Percentiles rank a stretch among this genome's conserved stretches.
Evolutionary conservation across 2,797 vertebrate species (phyloP).

Genomic region (Acipenser oxyrinchus): DNA sequence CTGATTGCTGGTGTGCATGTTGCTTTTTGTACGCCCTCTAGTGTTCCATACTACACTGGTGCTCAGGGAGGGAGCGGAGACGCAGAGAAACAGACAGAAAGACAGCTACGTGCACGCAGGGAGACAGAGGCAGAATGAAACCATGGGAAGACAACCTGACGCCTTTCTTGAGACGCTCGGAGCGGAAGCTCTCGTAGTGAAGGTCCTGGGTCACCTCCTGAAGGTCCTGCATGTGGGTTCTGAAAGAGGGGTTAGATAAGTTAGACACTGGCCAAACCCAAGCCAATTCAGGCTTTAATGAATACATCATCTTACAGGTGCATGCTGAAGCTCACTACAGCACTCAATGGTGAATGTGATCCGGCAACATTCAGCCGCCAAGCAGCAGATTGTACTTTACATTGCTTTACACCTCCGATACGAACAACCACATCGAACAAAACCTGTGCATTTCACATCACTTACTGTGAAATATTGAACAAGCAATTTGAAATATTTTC

Average conservation of each 20-base stretch:
- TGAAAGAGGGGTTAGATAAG: constrained; percentile 33
- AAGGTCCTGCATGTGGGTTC: constrained; percentile 97
- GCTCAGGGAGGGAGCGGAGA: constrained; percentile 34
- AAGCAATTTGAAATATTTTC: too few relatives aligned
- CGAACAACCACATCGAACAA: too few relatives aligned
- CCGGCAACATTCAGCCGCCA: too few relatives aligned
- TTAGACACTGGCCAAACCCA: neutral
- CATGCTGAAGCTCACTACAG: too few relatives aligned
- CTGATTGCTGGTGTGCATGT: too few relatives aligned
- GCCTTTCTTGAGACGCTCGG: constrained; percentile 89
- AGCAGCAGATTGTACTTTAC: too few relatives aligned
- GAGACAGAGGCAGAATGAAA: constrained; percentile 58
- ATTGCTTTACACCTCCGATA: too few relatives aligned
- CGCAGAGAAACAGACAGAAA: constrained; percentile 41
- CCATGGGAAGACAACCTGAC: constrained; percentile 77
- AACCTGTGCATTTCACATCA: too few relatives aligned
- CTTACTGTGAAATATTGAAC: too few relatives aligned
- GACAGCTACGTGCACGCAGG: constrained; percentile 55
- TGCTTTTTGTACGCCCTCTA: too few relatives aligned
- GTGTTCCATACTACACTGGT: neutral
- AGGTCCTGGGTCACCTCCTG: constrained; percentile 98
- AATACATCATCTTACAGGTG: too few relatives aligned
- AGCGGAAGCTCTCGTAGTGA: constrained; percentile 98
- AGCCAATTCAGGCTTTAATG: too few relatives aligned
- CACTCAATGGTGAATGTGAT: neutral